A percentile compares a stretch with the other conserved stretches of the same genome.
Conservation (phyloP, 2,888 invertebrate genomes). For the Drosophila anceps region DNA sequence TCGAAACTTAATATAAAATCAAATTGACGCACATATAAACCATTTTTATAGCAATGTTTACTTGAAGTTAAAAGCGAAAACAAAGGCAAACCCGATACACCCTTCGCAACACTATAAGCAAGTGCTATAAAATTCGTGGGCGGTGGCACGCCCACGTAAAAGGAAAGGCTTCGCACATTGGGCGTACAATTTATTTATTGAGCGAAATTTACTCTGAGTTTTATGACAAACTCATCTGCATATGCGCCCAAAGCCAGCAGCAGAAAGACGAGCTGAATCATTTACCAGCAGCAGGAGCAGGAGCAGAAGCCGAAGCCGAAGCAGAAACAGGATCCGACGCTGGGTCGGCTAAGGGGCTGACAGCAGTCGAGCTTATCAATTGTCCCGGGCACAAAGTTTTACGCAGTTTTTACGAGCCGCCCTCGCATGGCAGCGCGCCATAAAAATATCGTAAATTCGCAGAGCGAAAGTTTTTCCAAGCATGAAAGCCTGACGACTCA, state of each 20-base stretch:
- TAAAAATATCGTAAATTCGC: slow-evolving; percentile 83
- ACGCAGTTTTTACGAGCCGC: slow-evolving; percentile 74
- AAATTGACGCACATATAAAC: neutral
- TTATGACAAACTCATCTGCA: slow-evolving; percentile 74
- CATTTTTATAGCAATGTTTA: slow-evolving; percentile 6
- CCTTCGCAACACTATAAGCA: slow-evolving; percentile 3
- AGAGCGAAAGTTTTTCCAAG: slow-evolving; percentile 69
- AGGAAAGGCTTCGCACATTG: slow-evolving; percentile 65
- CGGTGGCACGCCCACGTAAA: slow-evolving; percentile 20
- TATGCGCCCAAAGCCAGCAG: slow-evolving; percentile 49
- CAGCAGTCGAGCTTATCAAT: slow-evolving; percentile 49
- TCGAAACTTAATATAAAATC: neutral
- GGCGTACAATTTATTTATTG: slow-evolving; percentile 71
- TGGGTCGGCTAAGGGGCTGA: slow-evolving; percentile 6
- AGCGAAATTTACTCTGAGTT: slow-evolving; percentile 48
- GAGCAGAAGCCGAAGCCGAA: neutral
- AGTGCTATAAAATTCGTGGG: slow-evolving; percentile 32
- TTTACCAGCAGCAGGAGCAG: neutral
- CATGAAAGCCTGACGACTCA: slow-evolving; percentile 52
- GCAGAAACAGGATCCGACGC: neutral
- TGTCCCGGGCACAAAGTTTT: slow-evolving; percentile 63
- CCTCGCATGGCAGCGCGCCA: slow-evolving; percentile 81
- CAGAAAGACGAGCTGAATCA: slow-evolving; percentile 31
- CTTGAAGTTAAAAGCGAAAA: neutral
- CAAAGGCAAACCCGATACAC: slow-evolving; percentile 10